Percentiles rank a stretch among this genome's conserved stretches.
Evolutionary conservation across 2,797 vertebrate genomes (phyloP).

Genomic region (Philypnodon macrostomus): DNA sequence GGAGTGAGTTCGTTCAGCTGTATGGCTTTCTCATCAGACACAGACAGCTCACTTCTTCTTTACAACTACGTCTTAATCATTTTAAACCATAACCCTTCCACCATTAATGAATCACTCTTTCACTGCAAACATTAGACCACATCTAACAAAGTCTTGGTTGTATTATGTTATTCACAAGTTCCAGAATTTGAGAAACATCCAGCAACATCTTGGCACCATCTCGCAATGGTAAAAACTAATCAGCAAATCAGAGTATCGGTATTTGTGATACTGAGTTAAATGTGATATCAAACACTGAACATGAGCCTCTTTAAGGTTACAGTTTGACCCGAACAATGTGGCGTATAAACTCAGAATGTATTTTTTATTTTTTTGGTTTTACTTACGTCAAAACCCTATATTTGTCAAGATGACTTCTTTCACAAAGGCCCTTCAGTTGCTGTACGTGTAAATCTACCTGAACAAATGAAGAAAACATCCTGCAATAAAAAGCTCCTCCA

Average conservation of each 20-base stretch:
- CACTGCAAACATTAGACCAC: neutral
- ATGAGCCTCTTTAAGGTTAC: too few relatives aligned
- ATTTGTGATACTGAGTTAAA: too few relatives aligned
- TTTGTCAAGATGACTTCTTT: neutral
- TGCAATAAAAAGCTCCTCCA: constrained; percentile 6
- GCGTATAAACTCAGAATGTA: too few relatives aligned
- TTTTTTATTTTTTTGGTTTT: too few relatives aligned
- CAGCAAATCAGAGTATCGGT: too few relatives aligned
- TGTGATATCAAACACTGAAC: too few relatives aligned
- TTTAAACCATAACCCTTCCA: constrained; percentile 5
- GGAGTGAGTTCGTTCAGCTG: constrained; percentile 36
- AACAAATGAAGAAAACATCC: constrained; percentile 10
- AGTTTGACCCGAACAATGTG: too few relatives aligned
- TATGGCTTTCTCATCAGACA: constrained; percentile 64
- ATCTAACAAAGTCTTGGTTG: constrained; percentile 1
- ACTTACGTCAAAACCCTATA: too few relatives aligned
- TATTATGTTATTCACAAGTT: constrained; percentile 1
- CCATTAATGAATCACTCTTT: constrained; percentile 5
- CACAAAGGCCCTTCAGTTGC: neutral
- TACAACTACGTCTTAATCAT: constrained; percentile 7
- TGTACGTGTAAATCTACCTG: neutral
- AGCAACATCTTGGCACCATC: too few relatives aligned
- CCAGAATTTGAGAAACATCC: too few relatives aligned
- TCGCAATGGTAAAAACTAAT: too few relatives aligned
- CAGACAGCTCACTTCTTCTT: constrained; percentile 26